Evolutionary conservation across 2,888 invertebrate species (phyloP).

Genomic region (Coleophora deauratella): DNA sequence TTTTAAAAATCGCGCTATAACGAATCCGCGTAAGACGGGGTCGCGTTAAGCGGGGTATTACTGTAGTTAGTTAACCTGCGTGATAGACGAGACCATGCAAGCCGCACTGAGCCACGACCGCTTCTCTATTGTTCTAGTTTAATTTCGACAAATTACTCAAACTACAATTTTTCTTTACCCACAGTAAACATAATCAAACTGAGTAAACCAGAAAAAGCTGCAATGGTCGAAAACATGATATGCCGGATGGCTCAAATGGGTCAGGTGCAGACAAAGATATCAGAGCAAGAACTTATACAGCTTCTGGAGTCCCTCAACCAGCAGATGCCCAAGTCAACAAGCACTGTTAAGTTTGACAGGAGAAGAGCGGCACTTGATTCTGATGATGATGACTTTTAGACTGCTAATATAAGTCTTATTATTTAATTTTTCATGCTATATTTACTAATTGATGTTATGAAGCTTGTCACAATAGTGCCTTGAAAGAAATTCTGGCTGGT

Average conservation of each 20-base stretch:
- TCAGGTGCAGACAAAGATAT: constrained; percentile 87
- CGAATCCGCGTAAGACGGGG: too few relatives aligned
- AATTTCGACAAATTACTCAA: too few relatives aligned
- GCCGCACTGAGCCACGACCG: too few relatives aligned
- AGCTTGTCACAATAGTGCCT: too few relatives aligned
- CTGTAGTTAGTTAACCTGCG: too few relatives aligned
- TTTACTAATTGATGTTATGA: too few relatives aligned
- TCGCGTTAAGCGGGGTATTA: too few relatives aligned
- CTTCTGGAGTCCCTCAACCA: constrained; percentile 90
- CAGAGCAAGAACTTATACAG: constrained; percentile 88
- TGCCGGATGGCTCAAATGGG: constrained; percentile 95
- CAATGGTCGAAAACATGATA: constrained; percentile 95
- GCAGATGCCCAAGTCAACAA: constrained; percentile 83
- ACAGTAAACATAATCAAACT: constrained; percentile 94
- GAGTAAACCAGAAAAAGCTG: constrained; percentile 97
- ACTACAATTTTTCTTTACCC: constrained; percentile 27
- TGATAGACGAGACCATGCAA: too few relatives aligned
- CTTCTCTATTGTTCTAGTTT: too few relatives aligned
- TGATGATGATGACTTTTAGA: constrained; percentile 79
- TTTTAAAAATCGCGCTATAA: too few relatives aligned
- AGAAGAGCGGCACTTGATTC: constrained; percentile 91
- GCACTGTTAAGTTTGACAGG: constrained; percentile 93
- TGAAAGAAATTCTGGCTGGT: too few relatives aligned
- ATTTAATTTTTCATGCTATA: constrained; percentile 5
- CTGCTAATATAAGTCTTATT: constrained; percentile 12